Conservation (phyloP, 53 echinoderm and acorn worm species). For the Luidia sarsii region DNA sequence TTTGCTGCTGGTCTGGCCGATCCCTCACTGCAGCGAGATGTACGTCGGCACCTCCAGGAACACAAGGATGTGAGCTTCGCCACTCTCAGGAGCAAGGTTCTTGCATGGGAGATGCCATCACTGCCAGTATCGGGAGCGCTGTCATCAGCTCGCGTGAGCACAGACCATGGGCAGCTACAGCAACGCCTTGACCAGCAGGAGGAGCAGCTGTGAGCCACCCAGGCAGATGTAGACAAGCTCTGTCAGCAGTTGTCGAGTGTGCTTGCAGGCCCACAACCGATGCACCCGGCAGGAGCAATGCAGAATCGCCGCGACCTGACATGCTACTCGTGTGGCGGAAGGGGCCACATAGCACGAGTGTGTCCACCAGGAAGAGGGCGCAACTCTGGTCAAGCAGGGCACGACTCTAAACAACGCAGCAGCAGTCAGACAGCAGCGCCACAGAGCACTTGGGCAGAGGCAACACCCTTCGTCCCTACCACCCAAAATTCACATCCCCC, state of each 20-base stretch:
- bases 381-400: background rate
- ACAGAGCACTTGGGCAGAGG: background rate
- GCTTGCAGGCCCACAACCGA: too few relatives aligned
- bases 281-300: too few relatives aligned
- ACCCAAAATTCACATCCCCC: too few relatives aligned
- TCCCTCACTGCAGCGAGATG: too few relatives aligned
- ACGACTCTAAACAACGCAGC: background rate
- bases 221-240: background rate
- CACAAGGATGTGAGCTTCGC: background rate
- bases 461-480: background rate
- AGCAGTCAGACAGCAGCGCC: background rate
- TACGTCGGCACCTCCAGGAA: too few relatives aligned
- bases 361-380: background rate
- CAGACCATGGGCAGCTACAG: background rate
- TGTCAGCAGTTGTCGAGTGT: background rate
- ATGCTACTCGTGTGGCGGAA: too few relatives aligned
- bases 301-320: background rate
- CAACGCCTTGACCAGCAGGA: too few relatives aligned
- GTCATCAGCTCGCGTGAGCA: background rate
- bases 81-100: background rate
- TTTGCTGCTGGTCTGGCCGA: background rate
- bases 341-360: background rate
- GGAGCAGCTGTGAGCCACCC: too few relatives aligned
- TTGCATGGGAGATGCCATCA: constrained; percentile 5
- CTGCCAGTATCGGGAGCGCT: background rate